Conservation (phyloP, 2,888 invertebrate genomes). For the Gastracanthus pulcherrimus region DNA sequence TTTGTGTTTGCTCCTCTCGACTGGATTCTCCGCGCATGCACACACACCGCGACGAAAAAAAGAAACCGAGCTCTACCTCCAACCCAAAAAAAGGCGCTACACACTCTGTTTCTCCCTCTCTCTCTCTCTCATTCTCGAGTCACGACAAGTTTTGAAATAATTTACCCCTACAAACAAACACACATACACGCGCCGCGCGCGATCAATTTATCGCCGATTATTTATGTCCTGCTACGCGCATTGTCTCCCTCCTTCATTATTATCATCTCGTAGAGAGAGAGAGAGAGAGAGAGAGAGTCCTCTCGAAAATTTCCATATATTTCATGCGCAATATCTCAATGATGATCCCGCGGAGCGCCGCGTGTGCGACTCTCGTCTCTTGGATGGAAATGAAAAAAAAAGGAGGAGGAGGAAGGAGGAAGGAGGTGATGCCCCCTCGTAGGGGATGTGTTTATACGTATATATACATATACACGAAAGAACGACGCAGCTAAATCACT, state of each 20-base stretch:
- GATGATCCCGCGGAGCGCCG: constrained; percentile 30
- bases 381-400: not conserved
- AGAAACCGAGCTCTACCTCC: not conserved
- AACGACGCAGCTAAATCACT: constrained; percentile 49
- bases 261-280: too few species aligned
- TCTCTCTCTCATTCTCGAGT: not conserved
- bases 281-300: too few species aligned
- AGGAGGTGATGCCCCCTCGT: too few species aligned
- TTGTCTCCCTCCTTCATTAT: constrained; percentile 17
- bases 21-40: constrained; percentile 18
- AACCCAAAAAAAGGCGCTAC: not conserved
- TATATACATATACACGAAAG: not conserved
- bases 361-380: not conserved
- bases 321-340: constrained; percentile 57
- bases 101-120: not conserved
- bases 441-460: not conserved
- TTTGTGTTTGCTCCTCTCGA: constrained; percentile 33
- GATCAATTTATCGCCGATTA: constrained; percentile 53
- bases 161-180: constrained; percentile 21
- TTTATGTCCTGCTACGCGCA: constrained; percentile 28
- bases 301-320: constrained; percentile 53
- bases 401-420: not conserved
- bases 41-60: constrained; percentile 7
- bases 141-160: constrained; percentile 47
- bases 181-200: constrained; percentile 9